phyloP scores from a whole-genome alignment of 2,888 invertebrate genomes.

The Seira ritae region DNA sequence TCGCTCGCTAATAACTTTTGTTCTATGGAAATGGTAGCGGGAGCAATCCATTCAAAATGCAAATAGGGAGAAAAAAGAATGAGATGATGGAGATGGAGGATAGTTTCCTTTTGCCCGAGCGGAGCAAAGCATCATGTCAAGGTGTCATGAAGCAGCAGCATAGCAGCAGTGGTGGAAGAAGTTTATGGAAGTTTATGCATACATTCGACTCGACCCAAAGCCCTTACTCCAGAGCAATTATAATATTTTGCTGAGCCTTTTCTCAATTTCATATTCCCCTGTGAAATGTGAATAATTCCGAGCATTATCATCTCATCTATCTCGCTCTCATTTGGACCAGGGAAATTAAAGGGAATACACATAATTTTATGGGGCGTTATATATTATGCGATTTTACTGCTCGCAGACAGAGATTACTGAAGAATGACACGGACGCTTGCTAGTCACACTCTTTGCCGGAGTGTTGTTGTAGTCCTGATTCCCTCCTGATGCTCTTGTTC shows the following conservation, averaged over 20 bases:
- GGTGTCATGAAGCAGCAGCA: slow-evolving; percentile 56
- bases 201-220: not conserved
- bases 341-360: slow-evolving; percentile 10
- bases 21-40: too few relatives aligned
- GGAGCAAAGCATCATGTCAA: slow-evolving; percentile 54
- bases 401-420: slow-evolving; percentile 31
- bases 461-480: not conserved
- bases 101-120: slow-evolving; percentile 25
- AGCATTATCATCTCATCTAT: slow-evolving; percentile 67
- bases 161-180: slow-evolving; percentile 21
- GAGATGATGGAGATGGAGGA: not conserved
- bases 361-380: slow-evolving; percentile 46
- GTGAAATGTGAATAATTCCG: slow-evolving; percentile 61
- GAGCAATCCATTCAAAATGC: slow-evolving; percentile 55
- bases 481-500: too few relatives aligned
- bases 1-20: too few relatives aligned
- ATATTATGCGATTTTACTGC: slow-evolving; percentile 37
- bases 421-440: slow-evolving; percentile 28
- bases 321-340: slow-evolving; percentile 15
- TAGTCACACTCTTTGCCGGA: slow-evolving; percentile 20
- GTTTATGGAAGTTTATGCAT: not conserved
- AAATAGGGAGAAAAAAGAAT: slow-evolving; percentile 45
- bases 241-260: slow-evolving; percentile 58
- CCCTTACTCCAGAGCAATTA: slow-evolving; percentile 47
- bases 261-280: slow-evolving; percentile 58